Conservation (phyloP, 2,797 vertebrate species). For the Lindbergichthys nudifrons region DNA sequence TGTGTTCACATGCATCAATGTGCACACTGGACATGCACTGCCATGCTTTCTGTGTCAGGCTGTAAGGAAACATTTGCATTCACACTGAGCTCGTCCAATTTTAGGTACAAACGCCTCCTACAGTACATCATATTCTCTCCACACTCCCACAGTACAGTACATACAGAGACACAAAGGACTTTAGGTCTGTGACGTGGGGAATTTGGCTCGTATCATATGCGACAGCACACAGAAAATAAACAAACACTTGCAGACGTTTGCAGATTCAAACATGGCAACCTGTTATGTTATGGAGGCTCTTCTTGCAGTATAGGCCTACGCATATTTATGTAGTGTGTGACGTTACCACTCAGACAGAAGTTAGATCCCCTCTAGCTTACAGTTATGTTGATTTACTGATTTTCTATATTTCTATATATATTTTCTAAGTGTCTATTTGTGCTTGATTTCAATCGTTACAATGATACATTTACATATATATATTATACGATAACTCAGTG, state of each 20-base stretch:
- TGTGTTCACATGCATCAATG: background rate
- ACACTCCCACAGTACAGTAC: constrained; percentile 30
- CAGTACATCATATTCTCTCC: constrained; percentile 31
- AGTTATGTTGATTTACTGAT: background rate
- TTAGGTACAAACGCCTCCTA: constrained; percentile 59
- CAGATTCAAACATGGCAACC: too few relatives aligned
- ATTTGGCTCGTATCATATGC: constrained; percentile 28
- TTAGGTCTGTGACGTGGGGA: constrained; percentile 23
- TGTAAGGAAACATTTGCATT: constrained; percentile 32
- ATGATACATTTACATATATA: too few relatives aligned
- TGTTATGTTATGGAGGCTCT: too few relatives aligned
- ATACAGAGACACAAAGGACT: constrained; percentile 28
- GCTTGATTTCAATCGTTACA: too few relatives aligned
- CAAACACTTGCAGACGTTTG: constrained; percentile 16
- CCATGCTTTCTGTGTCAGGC: constrained; percentile 27
- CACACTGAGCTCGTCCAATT: constrained; percentile 37
- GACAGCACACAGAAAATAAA: constrained; percentile 31
- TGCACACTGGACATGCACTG: background rate
- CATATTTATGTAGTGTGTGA: constrained; percentile 9
- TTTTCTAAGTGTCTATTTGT: too few relatives aligned
- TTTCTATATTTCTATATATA: too few relatives aligned
- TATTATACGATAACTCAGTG: too few relatives aligned
- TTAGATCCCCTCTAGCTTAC: background rate
- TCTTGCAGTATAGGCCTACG: background rate
- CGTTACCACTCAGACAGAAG: background rate